Evolutionary conservation across 2,888 invertebrate genomes (phyloP), one percentile per base, ranked within the genome.

Genomic region (Apeira syringaria): DNA sequence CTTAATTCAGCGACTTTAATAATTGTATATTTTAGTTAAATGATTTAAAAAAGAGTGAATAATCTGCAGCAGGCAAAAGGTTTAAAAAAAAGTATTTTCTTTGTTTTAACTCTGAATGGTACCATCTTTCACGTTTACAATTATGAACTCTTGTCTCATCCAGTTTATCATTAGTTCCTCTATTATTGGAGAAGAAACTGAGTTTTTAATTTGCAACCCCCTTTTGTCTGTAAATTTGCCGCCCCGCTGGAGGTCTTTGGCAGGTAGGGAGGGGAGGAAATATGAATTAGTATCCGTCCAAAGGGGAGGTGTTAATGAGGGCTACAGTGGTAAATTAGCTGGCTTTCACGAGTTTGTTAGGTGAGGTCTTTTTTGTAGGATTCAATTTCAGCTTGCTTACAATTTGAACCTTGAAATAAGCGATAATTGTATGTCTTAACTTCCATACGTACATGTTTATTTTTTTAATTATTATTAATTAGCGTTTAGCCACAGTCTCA

Each of bases 141-240:
- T 47, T 42, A 35, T 13, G 10, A 33, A 3, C 31, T 48, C 33
- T 41, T 57, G 62, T 37, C 73, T 34, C 52, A 58, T 78, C 78
- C 52, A 75, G 68, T 30, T 47, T 43, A 59, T 57, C 42, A 56
- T 46, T 53, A 59, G 53, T 51, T 62, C 57, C 46, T 66, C 67
- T 58, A 65, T 76, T 74, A 80, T 78, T 71, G 72, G 62, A 65
- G 66, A 68, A 66, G 64, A 71, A 67, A 62, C 73, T 55, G 65
- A 69, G 74, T 85, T 86, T 86, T 86, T 85, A 86, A 86, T 85
- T 87, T 84, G 75, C 73, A 68, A 66, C 71, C 78, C 20, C 79
- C 75, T 74, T 63, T 81, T 78, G 82, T 80, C 64, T 68, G 70
- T 71, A 67, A 82, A 83, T 83, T 86, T 79, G 68, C 74, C 75